These are phyloP conservation scores for Lathronympha strigana DNA, from an alignment of 2,888 invertebrate species.

Conservation along the genomic window DNA sequence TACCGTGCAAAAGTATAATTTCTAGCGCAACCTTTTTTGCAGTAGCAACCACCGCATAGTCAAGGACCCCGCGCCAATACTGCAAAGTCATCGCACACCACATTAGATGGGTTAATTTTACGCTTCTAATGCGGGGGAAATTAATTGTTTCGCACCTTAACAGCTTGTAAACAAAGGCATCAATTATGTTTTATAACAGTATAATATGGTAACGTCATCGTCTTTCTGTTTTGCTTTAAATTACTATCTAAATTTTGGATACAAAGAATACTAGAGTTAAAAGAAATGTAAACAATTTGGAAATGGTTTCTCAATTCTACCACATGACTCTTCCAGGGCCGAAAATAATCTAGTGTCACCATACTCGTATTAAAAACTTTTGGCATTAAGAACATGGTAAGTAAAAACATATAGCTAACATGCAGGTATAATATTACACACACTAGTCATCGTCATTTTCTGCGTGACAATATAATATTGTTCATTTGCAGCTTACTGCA, in stretches of 20 bases:
- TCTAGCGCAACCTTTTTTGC: background rate
- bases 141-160: slow-evolving; percentile 50
- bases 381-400: too few species aligned
- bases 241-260: background rate
- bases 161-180: slow-evolving; percentile 36
- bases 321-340: too few species aligned
- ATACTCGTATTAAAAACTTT: too few species aligned
- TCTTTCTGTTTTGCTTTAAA: background rate
- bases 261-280: too few species aligned
- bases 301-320: too few species aligned
- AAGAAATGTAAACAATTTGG: too few species aligned
- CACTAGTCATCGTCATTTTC: too few species aligned
- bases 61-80: background rate
- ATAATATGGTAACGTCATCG: background rate
- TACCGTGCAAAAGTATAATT: background rate
- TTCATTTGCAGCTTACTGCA: background rate
- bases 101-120: slow-evolving; percentile 54
- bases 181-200: slow-evolving; percentile 18
- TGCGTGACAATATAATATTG: background rate
- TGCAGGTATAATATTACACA: too few species aligned
- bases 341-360: too few species aligned
- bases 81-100: slow-evolving; percentile 41
- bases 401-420: too few species aligned
- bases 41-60: slow-evolving; percentile 8
- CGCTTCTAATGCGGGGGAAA: slow-evolving; percentile 47